Evolutionary conservation across 2,888 invertebrate species (phyloP).

Genomic region (Scaeva pyrastri): DNA sequence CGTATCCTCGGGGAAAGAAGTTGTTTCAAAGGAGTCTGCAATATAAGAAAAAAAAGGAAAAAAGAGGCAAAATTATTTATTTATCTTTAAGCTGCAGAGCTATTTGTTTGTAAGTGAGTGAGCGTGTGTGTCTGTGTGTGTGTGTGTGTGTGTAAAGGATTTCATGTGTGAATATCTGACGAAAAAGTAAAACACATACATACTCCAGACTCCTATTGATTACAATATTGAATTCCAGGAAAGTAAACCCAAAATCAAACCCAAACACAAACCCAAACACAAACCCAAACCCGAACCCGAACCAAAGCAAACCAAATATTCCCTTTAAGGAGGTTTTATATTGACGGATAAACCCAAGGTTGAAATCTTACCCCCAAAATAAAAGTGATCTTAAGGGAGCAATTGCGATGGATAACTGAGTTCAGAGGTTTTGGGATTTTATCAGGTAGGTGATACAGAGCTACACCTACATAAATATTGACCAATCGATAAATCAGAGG

Average conservation of each 20-base stretch:
- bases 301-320: conserved; percentile 23
- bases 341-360: conserved; percentile 11
- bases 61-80: conserved; percentile 35
- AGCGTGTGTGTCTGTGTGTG: neutral
- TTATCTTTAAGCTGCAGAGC: conserved; percentile 17
- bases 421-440: conserved; percentile 45
- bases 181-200: neutral
- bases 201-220: too few species aligned
- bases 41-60: conserved; percentile 33
- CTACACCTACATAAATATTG: conserved; percentile 7
- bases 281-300: neutral
- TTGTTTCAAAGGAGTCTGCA: conserved; percentile 71
- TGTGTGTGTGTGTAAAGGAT: neutral
- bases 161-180: neutral
- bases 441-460: conserved; percentile 22
- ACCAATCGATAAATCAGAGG: conserved; percentile 1
- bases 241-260: neutral
- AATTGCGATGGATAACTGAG: conserved; percentile 57
- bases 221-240: conserved; percentile 51
- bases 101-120: neutral
- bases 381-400: conserved; percentile 60
- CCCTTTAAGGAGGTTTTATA: conserved; percentile 24
- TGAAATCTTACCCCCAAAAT: neutral
- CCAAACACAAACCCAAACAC: neutral
- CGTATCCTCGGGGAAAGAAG: conserved; percentile 61